A percentile compares a stretch with the other conserved stretches of the same genome.
These are phyloP conservation scores for Oncorhynchus masou DNA, from an alignment of 2,113 vertebrate species.

Conservation along the genomic window DNA sequence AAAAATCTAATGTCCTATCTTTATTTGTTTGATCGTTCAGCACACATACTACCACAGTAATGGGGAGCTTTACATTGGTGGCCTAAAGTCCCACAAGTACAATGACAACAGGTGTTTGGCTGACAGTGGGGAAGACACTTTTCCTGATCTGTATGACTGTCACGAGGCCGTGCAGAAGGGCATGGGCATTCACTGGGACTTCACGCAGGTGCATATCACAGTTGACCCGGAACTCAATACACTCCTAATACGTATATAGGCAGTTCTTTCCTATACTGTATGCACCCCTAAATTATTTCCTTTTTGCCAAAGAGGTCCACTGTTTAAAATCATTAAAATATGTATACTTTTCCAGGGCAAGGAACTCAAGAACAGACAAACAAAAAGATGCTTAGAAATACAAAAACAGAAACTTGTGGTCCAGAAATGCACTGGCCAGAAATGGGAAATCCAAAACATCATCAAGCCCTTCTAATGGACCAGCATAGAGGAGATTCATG, in stretches of 20 bases:
- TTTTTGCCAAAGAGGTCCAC: neutral
- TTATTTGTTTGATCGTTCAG: slow-evolving; percentile 28
- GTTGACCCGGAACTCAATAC: neutral
- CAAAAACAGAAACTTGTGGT: slow-evolving; percentile 42
- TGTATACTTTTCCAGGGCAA: slow-evolving; percentile 45
- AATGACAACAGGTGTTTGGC: slow-evolving; percentile 58
- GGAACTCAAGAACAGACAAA: slow-evolving; percentile 63
- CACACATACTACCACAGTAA: slow-evolving; percentile 37
- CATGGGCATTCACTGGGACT: slow-evolving; percentile 66
- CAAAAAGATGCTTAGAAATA: slow-evolving; percentile 69
- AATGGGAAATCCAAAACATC: slow-evolving; percentile 67
- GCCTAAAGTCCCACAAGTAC: slow-evolving; percentile 53
- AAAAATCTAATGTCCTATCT: neutral
- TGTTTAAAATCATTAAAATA: slow-evolving; percentile 4
- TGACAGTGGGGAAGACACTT: slow-evolving; percentile 35
- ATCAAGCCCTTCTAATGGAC: slow-evolving; percentile 28
- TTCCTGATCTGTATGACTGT: slow-evolving; percentile 57
- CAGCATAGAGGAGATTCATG: too few relatives aligned
- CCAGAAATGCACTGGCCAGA: slow-evolving; percentile 62
- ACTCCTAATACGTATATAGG: neutral
- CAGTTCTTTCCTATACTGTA: too few relatives aligned
- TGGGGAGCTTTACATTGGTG: slow-evolving; percentile 58
- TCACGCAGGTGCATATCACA: slow-evolving; percentile 63
- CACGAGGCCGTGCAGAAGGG: slow-evolving; percentile 39
- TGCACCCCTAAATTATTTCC: too few relatives aligned